Evolutionary conservation across 2,113 vertebrate species (phyloP).

Genomic region (Rallus limicola): DNA sequence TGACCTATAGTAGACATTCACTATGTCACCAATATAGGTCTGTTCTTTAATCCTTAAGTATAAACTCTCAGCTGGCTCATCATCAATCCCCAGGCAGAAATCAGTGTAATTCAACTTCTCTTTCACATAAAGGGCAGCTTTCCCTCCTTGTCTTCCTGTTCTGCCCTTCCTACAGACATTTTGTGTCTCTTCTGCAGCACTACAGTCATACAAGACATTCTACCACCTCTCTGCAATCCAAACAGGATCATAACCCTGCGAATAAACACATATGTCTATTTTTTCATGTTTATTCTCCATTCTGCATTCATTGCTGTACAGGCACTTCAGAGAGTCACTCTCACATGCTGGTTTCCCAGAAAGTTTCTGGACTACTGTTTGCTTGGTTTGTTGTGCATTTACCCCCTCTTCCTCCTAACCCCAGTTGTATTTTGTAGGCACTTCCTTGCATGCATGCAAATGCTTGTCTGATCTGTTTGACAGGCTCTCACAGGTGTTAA

Average conservation of each 20-base stretch:
- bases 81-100: neutral
- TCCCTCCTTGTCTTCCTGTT: neutral
- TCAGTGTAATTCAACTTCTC: neutral
- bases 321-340: neutral
- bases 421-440: neutral
- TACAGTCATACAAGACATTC: neutral
- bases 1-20: neutral
- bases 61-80: neutral
- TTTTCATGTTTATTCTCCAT: neutral
- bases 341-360: accelerated
- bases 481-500: neutral
- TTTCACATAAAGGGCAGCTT: neutral
- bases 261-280: neutral
- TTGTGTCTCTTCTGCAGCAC: neutral
- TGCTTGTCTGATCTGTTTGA: neutral
- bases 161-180: neutral
- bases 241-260: neutral
- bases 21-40: neutral
- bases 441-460: neutral
- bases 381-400: too few relatives aligned
- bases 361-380: neutral
- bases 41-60: neutral
- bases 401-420: too few relatives aligned
- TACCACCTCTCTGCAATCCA: neutral
- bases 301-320: neutral